phyloP scores from a whole-genome alignment of 2,888 invertebrate species.

The Bruchidius siliquastri region DNA sequence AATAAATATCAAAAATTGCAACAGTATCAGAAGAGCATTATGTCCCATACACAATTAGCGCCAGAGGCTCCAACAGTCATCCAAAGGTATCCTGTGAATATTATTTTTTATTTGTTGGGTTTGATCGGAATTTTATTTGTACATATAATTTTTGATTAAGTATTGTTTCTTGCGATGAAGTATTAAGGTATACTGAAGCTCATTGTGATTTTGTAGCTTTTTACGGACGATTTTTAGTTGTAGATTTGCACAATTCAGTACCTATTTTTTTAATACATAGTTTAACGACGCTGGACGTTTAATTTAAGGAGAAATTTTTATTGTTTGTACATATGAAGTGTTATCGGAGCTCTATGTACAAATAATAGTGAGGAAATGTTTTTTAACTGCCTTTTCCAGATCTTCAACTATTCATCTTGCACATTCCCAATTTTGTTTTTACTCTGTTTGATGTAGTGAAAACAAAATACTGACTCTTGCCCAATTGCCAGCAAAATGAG shows the following conservation, averaged over 20 bases:
- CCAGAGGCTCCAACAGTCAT: not conserved
- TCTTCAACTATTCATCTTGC: too few relatives aligned
- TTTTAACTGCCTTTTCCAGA: too few relatives aligned
- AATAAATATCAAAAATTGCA: too few relatives aligned
- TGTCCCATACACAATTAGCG: too few relatives aligned
- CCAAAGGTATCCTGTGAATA: not conserved
- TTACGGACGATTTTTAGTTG: slow-evolving; percentile 11
- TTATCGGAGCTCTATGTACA: not conserved
- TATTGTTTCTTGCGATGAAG: not conserved
- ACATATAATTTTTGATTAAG: not conserved
- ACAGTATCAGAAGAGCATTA: too few relatives aligned
- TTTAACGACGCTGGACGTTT: not conserved
- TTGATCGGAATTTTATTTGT: not conserved
- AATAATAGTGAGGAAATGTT: too few relatives aligned
- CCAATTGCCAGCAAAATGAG: too few relatives aligned
- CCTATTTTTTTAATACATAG: not conserved
- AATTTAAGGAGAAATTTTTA: not conserved
- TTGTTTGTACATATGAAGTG: not conserved
- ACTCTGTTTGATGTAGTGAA: too few relatives aligned
- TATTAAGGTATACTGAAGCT: slow-evolving; percentile 11
- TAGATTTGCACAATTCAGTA: slow-evolving; percentile 6
- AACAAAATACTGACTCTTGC: too few relatives aligned
- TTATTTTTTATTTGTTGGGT: not conserved
- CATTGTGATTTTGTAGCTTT: slow-evolving; percentile 22
- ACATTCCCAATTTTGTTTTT: too few relatives aligned